Evolutionary conservation across 2,888 invertebrate genomes (phyloP).

Genomic region (Trisateles emortualis): DNA sequence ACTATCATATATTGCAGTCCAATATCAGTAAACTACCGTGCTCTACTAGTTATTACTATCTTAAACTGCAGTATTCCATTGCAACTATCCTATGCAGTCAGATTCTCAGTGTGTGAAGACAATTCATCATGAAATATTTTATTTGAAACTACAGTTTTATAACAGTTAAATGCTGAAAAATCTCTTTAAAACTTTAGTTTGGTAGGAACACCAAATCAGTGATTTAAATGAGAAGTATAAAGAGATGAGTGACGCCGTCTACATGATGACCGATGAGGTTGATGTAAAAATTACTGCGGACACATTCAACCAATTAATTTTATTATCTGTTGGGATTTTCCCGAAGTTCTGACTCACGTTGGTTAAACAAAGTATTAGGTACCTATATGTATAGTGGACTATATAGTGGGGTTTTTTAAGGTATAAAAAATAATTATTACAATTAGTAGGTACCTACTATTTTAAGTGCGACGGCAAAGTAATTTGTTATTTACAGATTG

Average conservation of each 20-base stretch:
- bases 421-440: not conserved
- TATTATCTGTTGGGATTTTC: conserved; percentile 34
- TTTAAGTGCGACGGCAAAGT: not conserved
- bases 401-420: not conserved
- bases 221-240: conserved; percentile 16
- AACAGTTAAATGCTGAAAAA: no score
- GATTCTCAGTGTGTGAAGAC: no score
- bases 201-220: no score
- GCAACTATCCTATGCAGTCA: no score
- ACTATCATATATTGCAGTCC: no score
- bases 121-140: no score
- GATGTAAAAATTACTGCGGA: conserved; percentile 28
- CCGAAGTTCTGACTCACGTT: conserved; percentile 10
- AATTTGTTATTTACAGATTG: not conserved
- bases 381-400: not conserved
- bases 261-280: conserved; percentile 11
- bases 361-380: not conserved
- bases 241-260: conserved; percentile 1
- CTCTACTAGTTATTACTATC: no score
- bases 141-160: no score
- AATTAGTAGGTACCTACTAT: not conserved
- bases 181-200: no score
- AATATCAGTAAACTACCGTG: no score
- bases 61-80: no score
- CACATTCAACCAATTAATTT: conserved; percentile 34